Evolutionary conservation across 2,113 vertebrate genomes (phyloP).

Genomic region (Mus pahari): DNA sequence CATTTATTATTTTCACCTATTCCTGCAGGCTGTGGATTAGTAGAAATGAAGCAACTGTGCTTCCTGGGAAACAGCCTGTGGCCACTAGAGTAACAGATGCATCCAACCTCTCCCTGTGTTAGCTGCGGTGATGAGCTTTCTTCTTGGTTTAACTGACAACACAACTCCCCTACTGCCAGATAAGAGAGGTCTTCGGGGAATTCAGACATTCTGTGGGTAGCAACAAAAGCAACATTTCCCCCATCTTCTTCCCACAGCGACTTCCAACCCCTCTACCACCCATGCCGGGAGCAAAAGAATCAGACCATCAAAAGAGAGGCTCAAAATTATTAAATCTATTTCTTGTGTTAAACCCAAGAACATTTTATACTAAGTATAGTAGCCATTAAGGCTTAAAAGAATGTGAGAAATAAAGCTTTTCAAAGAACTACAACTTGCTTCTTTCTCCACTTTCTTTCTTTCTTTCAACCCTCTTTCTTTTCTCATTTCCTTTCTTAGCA

Average conservation of each 20-base stretch:
- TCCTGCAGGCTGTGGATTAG: constrained; percentile 33
- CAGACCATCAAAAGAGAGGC: not conserved
- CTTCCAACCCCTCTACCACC: not conserved
- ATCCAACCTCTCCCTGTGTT: not conserved
- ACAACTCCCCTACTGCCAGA: not conserved
- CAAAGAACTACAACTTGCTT: not conserved
- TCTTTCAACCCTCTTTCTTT: not conserved
- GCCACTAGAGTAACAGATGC: constrained; percentile 36
- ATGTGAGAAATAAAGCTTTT: constrained; percentile 52
- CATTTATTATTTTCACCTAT: constrained; percentile 56
- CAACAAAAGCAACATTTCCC: constrained; percentile 33
- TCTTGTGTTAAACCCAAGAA: not conserved
- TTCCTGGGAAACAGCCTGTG: not conserved
- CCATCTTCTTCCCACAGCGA: not conserved
- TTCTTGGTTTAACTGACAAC: constrained; percentile 48
- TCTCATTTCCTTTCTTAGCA: too few species aligned
- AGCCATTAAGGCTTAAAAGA: constrained; percentile 43
- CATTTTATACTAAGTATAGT: not conserved
- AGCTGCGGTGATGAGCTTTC: not conserved
- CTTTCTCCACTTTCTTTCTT: too few species aligned
- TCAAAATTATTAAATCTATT: constrained; percentile 17
- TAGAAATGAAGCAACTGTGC: constrained; percentile 5
- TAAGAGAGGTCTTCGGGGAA: constrained; percentile 11
- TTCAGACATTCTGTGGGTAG: not conserved
- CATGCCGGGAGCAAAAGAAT: not conserved